phyloP scores from a whole-genome alignment of 2,113 vertebrate genomes.

The Grammomys surdaster region DNA sequence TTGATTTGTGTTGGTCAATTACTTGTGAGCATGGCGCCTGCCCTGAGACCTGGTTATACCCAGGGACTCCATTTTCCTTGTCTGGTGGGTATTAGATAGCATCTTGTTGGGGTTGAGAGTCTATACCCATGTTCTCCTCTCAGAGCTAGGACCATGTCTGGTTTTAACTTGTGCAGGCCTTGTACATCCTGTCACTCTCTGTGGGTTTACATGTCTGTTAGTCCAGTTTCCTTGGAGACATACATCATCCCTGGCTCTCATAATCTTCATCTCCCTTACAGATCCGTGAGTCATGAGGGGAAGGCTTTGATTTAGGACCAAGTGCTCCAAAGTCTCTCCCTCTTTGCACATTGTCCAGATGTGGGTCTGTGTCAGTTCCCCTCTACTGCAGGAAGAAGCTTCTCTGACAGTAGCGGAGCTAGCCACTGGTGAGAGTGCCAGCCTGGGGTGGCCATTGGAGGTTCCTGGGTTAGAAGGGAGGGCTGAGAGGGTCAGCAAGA shows the following conservation, averaged over 20 bases:
- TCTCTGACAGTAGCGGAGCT: not conserved
- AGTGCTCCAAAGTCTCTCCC: not conserved
- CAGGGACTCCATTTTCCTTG: too few relatives aligned
- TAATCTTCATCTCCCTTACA: too few relatives aligned
- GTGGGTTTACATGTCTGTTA: too few relatives aligned
- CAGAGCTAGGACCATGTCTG: not conserved
- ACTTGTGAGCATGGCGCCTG: not conserved
- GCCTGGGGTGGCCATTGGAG: not conserved
- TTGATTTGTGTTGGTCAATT: not conserved
- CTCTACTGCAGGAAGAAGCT: not conserved
- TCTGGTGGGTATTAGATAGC: not conserved
- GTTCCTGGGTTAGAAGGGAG: not conserved
- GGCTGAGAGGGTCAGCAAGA: not conserved
- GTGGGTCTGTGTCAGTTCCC: not conserved
- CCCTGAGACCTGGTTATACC: not conserved
- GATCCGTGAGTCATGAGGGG: not conserved
- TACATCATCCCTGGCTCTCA: not conserved
- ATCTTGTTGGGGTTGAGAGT: not conserved
- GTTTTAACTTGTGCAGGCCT: not conserved
- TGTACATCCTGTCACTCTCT: not conserved
- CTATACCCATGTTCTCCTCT: not conserved
- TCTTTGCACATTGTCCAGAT: not conserved
- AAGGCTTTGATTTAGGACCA: not conserved
- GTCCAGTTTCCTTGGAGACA: not conserved
- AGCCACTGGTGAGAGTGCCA: not conserved